Evolutionary conservation across 2,113 vertebrate species (phyloP).

Genomic region (Macrotis lagotis): DNA sequence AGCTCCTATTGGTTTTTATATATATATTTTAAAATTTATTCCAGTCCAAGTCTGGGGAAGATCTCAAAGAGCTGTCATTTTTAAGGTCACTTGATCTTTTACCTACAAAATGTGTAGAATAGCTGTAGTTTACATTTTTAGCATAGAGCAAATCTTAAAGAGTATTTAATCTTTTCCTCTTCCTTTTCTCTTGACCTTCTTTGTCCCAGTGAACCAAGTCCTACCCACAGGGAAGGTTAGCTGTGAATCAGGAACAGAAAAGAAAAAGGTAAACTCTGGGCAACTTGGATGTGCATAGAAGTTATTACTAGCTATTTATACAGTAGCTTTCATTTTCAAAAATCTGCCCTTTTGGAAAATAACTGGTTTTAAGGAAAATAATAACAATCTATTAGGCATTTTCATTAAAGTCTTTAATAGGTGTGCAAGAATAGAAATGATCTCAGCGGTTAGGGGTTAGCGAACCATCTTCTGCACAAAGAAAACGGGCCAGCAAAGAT

Average conservation of each 20-base stretch:
- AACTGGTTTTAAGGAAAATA: slow-evolving; percentile 48
- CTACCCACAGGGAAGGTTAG: background rate
- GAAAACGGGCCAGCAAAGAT: slow-evolving; percentile 78
- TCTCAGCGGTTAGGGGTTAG: slow-evolving; percentile 80
- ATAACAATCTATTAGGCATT: slow-evolving; percentile 58
- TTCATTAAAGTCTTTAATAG: slow-evolving; percentile 84
- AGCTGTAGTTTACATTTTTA: background rate
- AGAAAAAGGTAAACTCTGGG: background rate
- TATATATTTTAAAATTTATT: background rate
- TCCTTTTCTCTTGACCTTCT: background rate
- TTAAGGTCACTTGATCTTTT: background rate
- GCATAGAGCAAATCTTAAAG: background rate
- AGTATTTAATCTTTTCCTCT: background rate
- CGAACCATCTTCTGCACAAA: slow-evolving; percentile 80
- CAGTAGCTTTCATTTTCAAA: background rate
- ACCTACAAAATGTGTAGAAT: background rate
- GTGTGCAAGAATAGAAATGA: slow-evolving; percentile 82
- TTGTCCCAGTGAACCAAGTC: background rate
- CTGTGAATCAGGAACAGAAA: background rate
- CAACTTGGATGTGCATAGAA: background rate
- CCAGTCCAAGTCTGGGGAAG: background rate
- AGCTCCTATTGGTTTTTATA: background rate
- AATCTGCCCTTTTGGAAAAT: background rate
- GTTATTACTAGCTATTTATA: background rate
- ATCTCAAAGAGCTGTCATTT: background rate